Base-by-base conservation (phyloP, 2,797 vertebrate genomes). In the Neomorphus geoffroyi region DNA sequence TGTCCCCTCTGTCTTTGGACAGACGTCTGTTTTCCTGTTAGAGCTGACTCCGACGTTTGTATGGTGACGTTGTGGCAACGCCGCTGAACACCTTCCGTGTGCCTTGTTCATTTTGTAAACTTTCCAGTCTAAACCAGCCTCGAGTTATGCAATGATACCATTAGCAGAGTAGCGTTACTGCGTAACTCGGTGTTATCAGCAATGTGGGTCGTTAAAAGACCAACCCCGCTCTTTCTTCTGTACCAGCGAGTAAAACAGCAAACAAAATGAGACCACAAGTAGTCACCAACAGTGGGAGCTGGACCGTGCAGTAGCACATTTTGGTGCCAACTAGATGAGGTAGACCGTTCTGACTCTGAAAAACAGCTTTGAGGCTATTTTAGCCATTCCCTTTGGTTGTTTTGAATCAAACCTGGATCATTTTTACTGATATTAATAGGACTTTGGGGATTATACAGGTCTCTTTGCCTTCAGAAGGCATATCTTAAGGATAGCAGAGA, bases 171-270 rank as follows among this genome's bases (percentile, higher is more conserved):
- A 57, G 43, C 37, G 26, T 87, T 96, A 67, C 69, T 88, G 19
- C 43, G 8, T 62, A 66, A 58, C 54, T 78, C 7, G 0, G 9
- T 37, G 37, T 75, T 92, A 80, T 54, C 88, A 94, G 89, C 92
- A 95, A 7, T 37, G 45, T 3, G 39, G 85, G 62, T 93, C 81
- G 60, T 92, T 88, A 84, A 88, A 85, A 94, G 74, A 88, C 61
- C 85, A 69, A 78, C 8, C 12, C 5, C n/a, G 13, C 17, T 70
- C 7, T 80, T 85, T 23, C 35, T 85, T 13, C 67, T 74, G 28
- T 60, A 33, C n/a, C 51, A 92, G 82, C 58, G 70, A 95, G 90
- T 87, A 86, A 92, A 95, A 57, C 22, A n/a, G 26, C 74, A 94
- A 86, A 90, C 46, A 12, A 54, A 88, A 82, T 82, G 37, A 70